Evolutionary conservation across 2,797 vertebrate species (phyloP).

Genomic region (Ceryle rudis): DNA sequence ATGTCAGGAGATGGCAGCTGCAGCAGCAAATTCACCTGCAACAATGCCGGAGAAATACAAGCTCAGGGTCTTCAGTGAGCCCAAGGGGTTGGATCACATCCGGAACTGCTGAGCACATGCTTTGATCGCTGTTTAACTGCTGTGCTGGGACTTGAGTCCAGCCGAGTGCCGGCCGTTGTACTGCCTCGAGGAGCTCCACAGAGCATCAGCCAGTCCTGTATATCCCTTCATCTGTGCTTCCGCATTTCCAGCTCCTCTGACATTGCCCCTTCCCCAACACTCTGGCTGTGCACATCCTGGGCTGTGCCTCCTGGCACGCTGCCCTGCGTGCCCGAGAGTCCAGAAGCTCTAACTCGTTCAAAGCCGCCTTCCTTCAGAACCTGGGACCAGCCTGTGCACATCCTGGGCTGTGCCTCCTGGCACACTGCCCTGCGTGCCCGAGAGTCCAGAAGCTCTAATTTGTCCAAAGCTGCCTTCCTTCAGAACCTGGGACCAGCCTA

Average conservation of each 20-base stretch:
- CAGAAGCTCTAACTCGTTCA: not conserved
- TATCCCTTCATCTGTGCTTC: rapidly evolving
- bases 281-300: rapidly evolving
- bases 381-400: not conserved
- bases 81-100: not conserved
- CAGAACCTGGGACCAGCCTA: rapidly evolving
- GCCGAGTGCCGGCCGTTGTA: rapidly evolving
- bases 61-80: not conserved
- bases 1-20: rapidly evolving
- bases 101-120: not conserved
- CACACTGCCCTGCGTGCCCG: rapidly evolving
- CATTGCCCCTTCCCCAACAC: rapidly evolving
- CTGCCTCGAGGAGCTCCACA: rapidly evolving
- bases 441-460: not conserved
- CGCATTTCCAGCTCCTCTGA: not conserved
- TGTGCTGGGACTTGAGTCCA: not conserved
- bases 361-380: not conserved
- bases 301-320: rapidly evolving
- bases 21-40: not conserved
- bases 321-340: not conserved
- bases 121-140: not conserved
- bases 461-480: not conserved
- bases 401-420: not conserved
- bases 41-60: not conserved
- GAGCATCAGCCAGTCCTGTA: not conserved